phyloP scores from a whole-genome alignment of 2,888 invertebrate genomes.

The Drosophila fulvimacula region DNA sequence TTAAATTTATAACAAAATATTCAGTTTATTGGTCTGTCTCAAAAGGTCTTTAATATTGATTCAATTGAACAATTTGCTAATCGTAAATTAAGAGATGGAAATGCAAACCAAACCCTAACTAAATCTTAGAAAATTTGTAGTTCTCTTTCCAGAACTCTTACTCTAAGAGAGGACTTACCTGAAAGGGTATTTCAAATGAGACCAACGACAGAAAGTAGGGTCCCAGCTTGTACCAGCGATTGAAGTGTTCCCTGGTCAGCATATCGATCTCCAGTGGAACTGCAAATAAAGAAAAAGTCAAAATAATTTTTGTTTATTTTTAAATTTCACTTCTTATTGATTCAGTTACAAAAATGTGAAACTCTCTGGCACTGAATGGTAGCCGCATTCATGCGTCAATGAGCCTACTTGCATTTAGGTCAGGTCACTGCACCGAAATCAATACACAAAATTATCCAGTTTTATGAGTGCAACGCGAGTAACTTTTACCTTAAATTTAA shows the following conservation, averaged over 20 bases:
- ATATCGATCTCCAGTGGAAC: slow-evolving; percentile 96
- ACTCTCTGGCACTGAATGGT: background rate
- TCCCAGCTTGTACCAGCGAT: slow-evolving; percentile 95
- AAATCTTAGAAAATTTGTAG: no score
- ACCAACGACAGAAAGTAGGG: slow-evolving; percentile 95
- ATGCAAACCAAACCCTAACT: no score
- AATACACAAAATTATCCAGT: slow-evolving; percentile 1
- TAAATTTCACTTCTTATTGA: no score
- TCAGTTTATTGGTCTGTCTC: background rate
- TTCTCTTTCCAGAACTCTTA: no score
- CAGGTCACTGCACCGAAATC: slow-evolving; percentile 2
- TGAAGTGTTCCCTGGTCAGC: slow-evolving; percentile 94
- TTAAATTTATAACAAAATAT: background rate
- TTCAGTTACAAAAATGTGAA: background rate
- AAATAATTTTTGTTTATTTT: slow-evolving; percentile 5
- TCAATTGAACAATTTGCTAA: no score
- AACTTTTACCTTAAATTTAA: background rate
- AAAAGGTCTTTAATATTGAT: background rate
- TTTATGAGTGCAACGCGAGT: background rate
- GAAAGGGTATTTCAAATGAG: slow-evolving; percentile 95
- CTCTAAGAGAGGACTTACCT: slow-evolving; percentile 85
- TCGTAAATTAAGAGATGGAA: no score
- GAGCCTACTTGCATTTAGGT: background rate
- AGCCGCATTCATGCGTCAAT: background rate
- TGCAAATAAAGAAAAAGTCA: slow-evolving; percentile 83